These are phyloP conservation scores for Cephalopachus bancanus DNA, from an alignment of 2,797 vertebrate species.

Conservation along the genomic window DNA sequence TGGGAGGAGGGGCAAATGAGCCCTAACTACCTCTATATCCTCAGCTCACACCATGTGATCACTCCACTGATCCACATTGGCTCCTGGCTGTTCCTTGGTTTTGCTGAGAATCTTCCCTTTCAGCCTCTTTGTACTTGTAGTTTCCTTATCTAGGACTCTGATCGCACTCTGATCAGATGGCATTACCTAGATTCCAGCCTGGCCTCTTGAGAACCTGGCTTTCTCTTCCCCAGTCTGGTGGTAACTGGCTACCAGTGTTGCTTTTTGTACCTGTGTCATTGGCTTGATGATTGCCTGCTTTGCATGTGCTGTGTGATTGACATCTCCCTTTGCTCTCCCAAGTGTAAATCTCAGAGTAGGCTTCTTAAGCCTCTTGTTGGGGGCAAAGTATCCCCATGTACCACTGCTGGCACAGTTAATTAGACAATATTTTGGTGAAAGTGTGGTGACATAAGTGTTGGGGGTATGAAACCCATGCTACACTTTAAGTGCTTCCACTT, in stretches of 20 bases:
- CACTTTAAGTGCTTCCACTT: not conserved
- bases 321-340: not conserved
- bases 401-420: not conserved
- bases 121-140: not conserved
- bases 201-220: not conserved
- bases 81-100: not conserved
- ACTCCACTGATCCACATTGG: not conserved
- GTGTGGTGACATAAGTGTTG: not conserved
- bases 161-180: not conserved
- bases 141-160: not conserved
- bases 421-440: not conserved
- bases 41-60: not conserved
- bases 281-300: not conserved
- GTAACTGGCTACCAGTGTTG: not conserved
- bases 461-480: not conserved
- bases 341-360: not conserved
- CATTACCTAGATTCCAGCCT: not conserved
- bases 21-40: not conserved
- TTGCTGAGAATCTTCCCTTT: not conserved
- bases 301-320: not conserved
- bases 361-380: not conserved
- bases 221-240: not conserved
- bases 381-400: not conserved
- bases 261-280: not conserved
- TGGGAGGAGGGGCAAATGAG: fast-evolving